phyloP scores from a whole-genome alignment of 2,888 invertebrate genomes.

The Catocala fraxini region DNA sequence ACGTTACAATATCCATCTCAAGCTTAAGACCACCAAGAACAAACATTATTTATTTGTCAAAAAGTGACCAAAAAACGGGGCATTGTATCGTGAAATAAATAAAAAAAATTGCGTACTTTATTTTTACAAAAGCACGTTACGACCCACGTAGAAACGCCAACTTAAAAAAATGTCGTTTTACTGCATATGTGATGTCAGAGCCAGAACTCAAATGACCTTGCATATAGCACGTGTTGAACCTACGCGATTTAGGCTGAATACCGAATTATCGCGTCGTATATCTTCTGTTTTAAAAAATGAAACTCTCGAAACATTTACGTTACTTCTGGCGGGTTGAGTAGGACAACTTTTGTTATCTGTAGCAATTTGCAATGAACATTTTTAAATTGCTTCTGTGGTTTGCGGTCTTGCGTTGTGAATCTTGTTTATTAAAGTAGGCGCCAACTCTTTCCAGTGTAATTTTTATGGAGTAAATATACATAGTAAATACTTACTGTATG shows the following conservation, averaged over 20 bases:
- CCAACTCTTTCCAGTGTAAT: too few relatives aligned
- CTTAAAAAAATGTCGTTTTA: constrained; percentile 55
- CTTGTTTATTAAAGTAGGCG: too few relatives aligned
- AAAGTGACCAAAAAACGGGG: constrained; percentile 37
- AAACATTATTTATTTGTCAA: constrained; percentile 37
- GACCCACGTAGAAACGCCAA: constrained; percentile 54
- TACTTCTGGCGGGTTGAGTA: constrained; percentile 13
- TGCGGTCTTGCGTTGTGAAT: too few relatives aligned
- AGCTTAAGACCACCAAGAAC: constrained; percentile 47
- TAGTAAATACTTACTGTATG: too few relatives aligned
- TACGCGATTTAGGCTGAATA: constrained; percentile 45
- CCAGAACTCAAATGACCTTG: constrained; percentile 47
- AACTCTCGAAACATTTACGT: constrained; percentile 27
- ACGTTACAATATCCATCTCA: constrained; percentile 23
- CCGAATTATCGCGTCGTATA: constrained; percentile 10
- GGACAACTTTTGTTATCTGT: constrained; percentile 1
- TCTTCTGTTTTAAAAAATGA: constrained; percentile 17
- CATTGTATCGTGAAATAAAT: constrained; percentile 40
- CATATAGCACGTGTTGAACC: constrained; percentile 44
- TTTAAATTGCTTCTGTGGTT: too few relatives aligned
- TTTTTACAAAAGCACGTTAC: constrained; percentile 46
- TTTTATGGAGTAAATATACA: too few relatives aligned
- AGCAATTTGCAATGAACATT: constrained; percentile 5
- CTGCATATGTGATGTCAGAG: constrained; percentile 58
- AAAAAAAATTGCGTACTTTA: constrained; percentile 32